phyloP scores from a whole-genome alignment of 2,888 invertebrate genomes.

The Agrilus cyanescens region DNA sequence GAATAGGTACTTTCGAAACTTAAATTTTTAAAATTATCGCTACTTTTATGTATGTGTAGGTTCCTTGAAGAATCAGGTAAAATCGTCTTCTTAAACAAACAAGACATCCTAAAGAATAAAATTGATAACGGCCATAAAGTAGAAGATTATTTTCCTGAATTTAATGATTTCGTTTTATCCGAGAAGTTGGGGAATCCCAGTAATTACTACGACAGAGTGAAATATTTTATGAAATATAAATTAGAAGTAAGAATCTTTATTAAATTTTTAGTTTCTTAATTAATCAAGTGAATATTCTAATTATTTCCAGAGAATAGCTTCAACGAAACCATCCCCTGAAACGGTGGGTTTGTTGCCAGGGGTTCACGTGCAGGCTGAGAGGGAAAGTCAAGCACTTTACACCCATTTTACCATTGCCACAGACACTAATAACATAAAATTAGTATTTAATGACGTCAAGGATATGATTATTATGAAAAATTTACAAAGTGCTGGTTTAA shows the following conservation, averaged over 20 bases:
- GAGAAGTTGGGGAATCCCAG: slow-evolving; percentile 35
- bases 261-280: background rate
- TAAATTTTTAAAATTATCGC: background rate
- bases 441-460: slow-evolving; percentile 63
- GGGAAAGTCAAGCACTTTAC: slow-evolving; percentile 43
- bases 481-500: slow-evolving; percentile 10
- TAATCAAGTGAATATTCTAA: background rate
- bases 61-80: slow-evolving; percentile 64
- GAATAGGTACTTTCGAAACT: background rate
- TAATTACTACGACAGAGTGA: slow-evolving; percentile 54
- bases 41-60: slow-evolving; percentile 34
- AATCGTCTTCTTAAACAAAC: slow-evolving; percentile 74
- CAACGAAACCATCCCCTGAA: slow-evolving; percentile 36
- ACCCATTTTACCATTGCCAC: slow-evolving; percentile 67
- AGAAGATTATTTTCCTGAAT: slow-evolving; percentile 55
- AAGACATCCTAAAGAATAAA: slow-evolving; percentile 62
- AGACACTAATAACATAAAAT: slow-evolving; percentile 59
- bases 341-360: slow-evolving; percentile 30
- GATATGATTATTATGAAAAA: slow-evolving; percentile 43
- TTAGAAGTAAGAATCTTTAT: slow-evolving; percentile 42
- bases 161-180: slow-evolving; percentile 38
- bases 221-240: slow-evolving; percentile 54
- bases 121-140: slow-evolving; percentile 53
- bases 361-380: slow-evolving; percentile 21
- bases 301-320: slow-evolving; percentile 42